Evolutionary conservation across 2,113 vertebrate species (phyloP).

Genomic region (Oceanodroma tethys): DNA sequence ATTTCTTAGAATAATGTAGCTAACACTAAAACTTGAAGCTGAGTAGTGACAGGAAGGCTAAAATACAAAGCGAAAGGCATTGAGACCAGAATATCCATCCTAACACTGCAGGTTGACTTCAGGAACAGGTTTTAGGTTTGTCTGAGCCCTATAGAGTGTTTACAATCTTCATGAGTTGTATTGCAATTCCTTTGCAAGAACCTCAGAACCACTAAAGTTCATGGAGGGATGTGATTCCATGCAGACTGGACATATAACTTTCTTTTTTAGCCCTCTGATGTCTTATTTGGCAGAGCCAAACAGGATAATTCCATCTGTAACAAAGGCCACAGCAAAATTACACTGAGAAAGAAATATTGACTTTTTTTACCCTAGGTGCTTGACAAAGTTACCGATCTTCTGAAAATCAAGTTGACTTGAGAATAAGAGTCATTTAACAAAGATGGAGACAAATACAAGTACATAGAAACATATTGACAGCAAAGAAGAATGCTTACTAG

Average conservation of each 20-base stretch:
- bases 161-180: neutral
- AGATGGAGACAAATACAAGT: neutral
- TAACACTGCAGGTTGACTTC: fast-evolving
- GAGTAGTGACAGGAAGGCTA: neutral
- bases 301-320: neutral
- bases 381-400: neutral
- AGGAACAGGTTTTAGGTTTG: neutral
- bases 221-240: neutral
- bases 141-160: neutral
- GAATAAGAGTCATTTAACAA: neutral
- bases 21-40: neutral
- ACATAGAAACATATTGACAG: neutral
- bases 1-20: neutral
- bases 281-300: neutral
- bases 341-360: neutral
- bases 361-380: neutral
- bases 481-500: neutral
- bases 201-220: neutral
- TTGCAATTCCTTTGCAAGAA: neutral
- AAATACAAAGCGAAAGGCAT: neutral
- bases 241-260: neutral
- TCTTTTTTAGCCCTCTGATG: neutral
- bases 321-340: neutral
- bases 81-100: neutral
- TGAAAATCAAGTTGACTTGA: neutral